These are phyloP conservation scores for Pachyseris speciosa DNA, from an alignment of 64 coral and sea anemone genomes.

Conservation along the genomic window DNA sequence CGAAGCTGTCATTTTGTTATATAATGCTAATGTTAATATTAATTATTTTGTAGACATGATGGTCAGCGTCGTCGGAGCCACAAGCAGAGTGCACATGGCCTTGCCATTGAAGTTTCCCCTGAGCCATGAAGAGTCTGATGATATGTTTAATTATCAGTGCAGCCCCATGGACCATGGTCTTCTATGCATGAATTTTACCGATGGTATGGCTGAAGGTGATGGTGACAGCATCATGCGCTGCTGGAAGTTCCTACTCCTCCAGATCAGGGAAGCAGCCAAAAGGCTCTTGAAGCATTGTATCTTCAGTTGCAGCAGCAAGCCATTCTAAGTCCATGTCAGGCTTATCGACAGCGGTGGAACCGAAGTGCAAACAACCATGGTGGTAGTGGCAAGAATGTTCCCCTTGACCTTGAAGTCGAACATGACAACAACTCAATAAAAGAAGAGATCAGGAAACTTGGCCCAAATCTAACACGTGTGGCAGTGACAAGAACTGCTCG, in stretches of 20 bases:
- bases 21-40: background rate
- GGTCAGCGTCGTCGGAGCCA: conserved; percentile 11
- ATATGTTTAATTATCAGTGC: too few species aligned
- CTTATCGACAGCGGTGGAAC: conserved; percentile 66
- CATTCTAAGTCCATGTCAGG: conserved; percentile 32
- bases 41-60: background rate
- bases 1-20: background rate
- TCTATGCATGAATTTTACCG: conserved; percentile 32
- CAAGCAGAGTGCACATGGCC: background rate
- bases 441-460: conserved; percentile 57
- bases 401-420: conserved; percentile 64
- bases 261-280: conserved; percentile 36
- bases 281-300: conserved; percentile 67
- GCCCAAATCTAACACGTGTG: conserved; percentile 15
- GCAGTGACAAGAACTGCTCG: background rate
- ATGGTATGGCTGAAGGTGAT: conserved; percentile 57
- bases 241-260: conserved; percentile 50
- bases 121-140: conserved; percentile 16
- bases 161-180: conserved; percentile 30
- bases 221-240: conserved; percentile 33
- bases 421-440: conserved; percentile 59
- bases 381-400: conserved; percentile 18
- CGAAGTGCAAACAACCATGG: background rate
- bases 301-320: conserved; percentile 28
- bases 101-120: background rate